Evolutionary conservation across 2,888 invertebrate species (phyloP).

Genomic region (Steinernema hermaphroditum): DNA sequence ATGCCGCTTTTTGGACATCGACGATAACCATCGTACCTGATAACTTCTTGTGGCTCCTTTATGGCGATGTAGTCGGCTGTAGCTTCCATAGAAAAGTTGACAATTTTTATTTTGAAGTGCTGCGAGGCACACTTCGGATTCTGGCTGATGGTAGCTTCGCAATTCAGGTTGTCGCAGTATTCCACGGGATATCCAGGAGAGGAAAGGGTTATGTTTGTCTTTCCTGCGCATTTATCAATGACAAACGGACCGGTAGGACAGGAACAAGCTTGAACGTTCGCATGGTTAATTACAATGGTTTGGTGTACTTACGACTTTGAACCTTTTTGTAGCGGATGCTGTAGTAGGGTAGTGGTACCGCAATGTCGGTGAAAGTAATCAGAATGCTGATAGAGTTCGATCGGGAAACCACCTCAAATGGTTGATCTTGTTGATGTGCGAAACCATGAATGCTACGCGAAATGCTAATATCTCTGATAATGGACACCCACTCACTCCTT

Average conservation of each 20-base stretch:
- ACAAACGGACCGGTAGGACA: not conserved
- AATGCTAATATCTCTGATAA: too few relatives aligned
- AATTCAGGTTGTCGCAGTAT: constrained; percentile 41
- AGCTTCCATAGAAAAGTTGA: constrained; percentile 35
- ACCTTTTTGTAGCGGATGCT: constrained; percentile 1
- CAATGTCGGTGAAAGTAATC: not conserved
- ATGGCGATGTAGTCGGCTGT: constrained; percentile 35
- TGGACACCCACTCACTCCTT: not conserved
- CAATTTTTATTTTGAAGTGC: constrained; percentile 25
- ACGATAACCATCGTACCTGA: constrained; percentile 5
- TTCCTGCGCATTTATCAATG: not conserved
- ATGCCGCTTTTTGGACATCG: too few relatives aligned
- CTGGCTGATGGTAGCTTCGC: constrained; percentile 30
- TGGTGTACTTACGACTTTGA: not conserved
- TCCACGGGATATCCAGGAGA: constrained; percentile 44
- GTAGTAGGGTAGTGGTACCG: not conserved
- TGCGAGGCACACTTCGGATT: not conserved
- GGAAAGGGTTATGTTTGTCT: not conserved
- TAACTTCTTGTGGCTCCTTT: not conserved
- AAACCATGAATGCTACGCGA: constrained; percentile 29
- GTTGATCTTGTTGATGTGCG: constrained; percentile 24
- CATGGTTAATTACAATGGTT: not conserved
- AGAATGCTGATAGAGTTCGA: constrained; percentile 3
- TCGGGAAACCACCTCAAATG: constrained; percentile 3
- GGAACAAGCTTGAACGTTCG: not conserved